Base-by-base conservation (phyloP, 2,888 invertebrate genomes). In the Melolontha melolontha region DNA sequence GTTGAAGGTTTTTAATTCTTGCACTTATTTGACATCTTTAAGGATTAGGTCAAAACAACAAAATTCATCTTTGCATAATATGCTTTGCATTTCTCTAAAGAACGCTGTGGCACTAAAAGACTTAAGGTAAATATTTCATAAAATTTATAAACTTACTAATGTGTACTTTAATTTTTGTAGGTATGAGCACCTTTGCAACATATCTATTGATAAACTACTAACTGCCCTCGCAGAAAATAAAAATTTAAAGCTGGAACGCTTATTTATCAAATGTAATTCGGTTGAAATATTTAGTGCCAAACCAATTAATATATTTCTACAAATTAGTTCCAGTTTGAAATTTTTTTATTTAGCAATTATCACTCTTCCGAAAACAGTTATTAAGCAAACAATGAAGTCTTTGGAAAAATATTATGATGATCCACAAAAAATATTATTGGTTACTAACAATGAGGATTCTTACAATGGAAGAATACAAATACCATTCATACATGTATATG, bases 251-350 rank as follows among this genome's bases (percentile, higher is more conserved):
- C 42, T 68, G 40, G 68, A 64, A 44, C 52, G 68, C 12, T 40
- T 68, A 17, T 64, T 68, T 10, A 41, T 68, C n/a, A 68, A 68
- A 49, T 68, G 68, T 47, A 64, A 64, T 39, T 68, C 64, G n/a
- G 67, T 63, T 34, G 64, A 68, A 44, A 44, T 55, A 54, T 55
- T 68, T 14, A 68, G 68, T 50, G 49, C 29, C 14, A 62, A 50
- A 42, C 64, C 68, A 5, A 54, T 68, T 22, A 29, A 55, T 11
- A 22, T 44, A 5, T 68, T 64, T 40, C 42, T 68, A n/a, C 44
- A 55, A 27, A 49, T 40, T 16, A 64, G 52, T 34, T 10, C 29
- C 10, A 22, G 55, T 11, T 40, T 68, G 34, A 64, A 44, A 49
- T 55, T 68, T 2, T 41, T 68, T 27, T 68, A 47, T 14, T 5